Conservation (phyloP, 1,140 invertebrate species). For the Drosophila repletoides region DNA sequence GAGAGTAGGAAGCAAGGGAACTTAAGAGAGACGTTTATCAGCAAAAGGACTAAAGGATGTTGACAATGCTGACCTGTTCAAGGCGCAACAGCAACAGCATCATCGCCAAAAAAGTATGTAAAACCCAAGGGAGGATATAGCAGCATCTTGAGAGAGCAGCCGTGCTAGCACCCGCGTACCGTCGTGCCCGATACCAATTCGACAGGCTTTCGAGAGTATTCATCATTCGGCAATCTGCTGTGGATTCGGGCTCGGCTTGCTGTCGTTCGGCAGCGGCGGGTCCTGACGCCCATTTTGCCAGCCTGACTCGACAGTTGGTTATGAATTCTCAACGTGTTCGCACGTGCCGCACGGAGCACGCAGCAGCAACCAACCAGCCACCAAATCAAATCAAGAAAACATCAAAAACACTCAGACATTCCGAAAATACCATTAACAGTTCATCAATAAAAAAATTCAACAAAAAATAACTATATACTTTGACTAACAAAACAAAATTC, state of each 20-base stretch:
- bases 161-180: neutral
- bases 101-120: constrained; percentile 46
- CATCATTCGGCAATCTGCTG: constrained; percentile 15
- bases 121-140: constrained; percentile 2
- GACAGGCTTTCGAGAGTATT: constrained; percentile 42
- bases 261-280: constrained; percentile 21
- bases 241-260: constrained; percentile 9
- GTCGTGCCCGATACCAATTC: constrained; percentile 49
- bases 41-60: constrained; percentile 30
- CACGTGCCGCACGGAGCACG: constrained; percentile 76
- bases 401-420: constrained; percentile 21
- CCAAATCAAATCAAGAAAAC: constrained; percentile 49
- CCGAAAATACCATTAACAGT: constrained; percentile 1
- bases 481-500: constrained; percentile 24
- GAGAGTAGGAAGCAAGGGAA: neutral
- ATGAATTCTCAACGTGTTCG: constrained; percentile 78
- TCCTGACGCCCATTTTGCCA: constrained; percentile 19
- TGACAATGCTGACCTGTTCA: constrained; percentile 49
- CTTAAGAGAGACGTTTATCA: constrained; percentile 26
- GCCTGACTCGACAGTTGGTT: constrained; percentile 72
- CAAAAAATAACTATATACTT: constrained; percentile 6
- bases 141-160: constrained; percentile 28
- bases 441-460: neutral
- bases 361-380: constrained; percentile 64
- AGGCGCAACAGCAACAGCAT: constrained; percentile 44